Evolutionary conservation across 2,113 vertebrate species (phyloP), one percentile per base, ranked within the genome.

Genomic region (Azemiops feae): DNA sequence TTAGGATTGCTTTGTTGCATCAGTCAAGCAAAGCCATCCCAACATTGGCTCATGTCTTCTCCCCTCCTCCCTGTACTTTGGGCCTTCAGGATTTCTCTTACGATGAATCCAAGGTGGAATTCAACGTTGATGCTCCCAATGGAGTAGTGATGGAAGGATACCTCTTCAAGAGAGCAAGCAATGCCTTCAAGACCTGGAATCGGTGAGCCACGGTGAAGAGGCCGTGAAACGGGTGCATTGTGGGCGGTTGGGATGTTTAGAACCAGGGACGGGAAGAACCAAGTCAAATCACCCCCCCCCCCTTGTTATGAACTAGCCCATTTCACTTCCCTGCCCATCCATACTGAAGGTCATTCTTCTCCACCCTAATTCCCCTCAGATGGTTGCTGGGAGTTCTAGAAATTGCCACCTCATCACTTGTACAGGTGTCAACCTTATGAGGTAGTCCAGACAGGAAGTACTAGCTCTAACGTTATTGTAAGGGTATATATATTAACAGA

Each of bases 121-220:
- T 99, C 91, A 98, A 99, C 0, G 98, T 99, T 69, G 99, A 99
- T 0, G 99, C 99, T 4, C 99, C 99, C 0, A 99, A 98, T 3
- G 99, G 99, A 0, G 99, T 99, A 96, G 99, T 99, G 96, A 99
- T 99, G 99, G 99, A 99, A 96, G 99, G 99, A 1, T 99, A 99
- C 97, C 98, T 99, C 95, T 99, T 99, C 96, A 99, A 99, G 97
- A 99, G 99, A 95, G 99, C 99, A 94, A 99, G 99, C 97, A 99
- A 99, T 0, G 99, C 99, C 86, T 99, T 99, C 94, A 99, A 99
- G 97, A 99, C 99, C 0, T 99, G 99, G 99, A 99, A 99, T 96
- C 98, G 99, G 99, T 99, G 89, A 97, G 97, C 18, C 20, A 3
- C 23, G 0, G 74, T 0, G 74, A 39, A 39, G 34, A 20, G n/a